These are phyloP conservation scores for Istiophorus platypterus DNA, from an alignment of 2,113 vertebrate genomes.

Conservation along the genomic window DNA sequence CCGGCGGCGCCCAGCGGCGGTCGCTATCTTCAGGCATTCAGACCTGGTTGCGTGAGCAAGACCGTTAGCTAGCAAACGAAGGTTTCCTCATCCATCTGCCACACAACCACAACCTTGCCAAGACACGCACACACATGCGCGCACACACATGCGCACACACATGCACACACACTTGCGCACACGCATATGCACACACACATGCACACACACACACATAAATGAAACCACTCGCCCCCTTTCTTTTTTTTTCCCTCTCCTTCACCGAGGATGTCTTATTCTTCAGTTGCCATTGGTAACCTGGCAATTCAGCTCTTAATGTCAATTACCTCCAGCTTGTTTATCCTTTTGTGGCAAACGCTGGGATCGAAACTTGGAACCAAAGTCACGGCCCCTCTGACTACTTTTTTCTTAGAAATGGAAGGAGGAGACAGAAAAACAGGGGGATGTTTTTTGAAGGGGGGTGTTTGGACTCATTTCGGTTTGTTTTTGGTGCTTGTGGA, in stretches of 20 bases:
- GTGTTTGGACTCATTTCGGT: constrained; percentile 33
- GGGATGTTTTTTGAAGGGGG: not conserved
- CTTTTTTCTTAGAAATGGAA: constrained; percentile 24
- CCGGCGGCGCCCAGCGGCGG: not conserved
- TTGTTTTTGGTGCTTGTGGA: not conserved
- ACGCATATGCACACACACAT: not conserved
- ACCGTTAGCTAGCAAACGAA: constrained; percentile 29
- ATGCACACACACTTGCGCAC: not conserved
- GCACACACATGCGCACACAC: not conserved
- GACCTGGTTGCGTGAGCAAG: constrained; percentile 23
- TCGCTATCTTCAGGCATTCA: not conserved
- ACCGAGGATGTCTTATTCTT: constrained; percentile 66
- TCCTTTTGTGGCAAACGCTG: constrained; percentile 54
- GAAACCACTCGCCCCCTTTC: constrained; percentile 50
- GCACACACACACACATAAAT: constrained; percentile 31
- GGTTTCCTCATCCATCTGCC: constrained; percentile 73
- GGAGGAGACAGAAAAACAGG: not conserved
- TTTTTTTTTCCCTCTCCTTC: constrained; percentile 49
- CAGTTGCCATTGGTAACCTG: constrained; percentile 85
- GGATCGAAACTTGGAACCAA: constrained; percentile 44
- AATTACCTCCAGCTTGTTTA: constrained; percentile 78
- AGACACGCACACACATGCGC: constrained; percentile 41
- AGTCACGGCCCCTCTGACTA: constrained; percentile 20
- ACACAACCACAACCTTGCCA: constrained; percentile 70
- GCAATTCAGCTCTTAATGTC: constrained; percentile 75